Evolutionary conservation across 2,113 vertebrate species (phyloP), one percentile per base, ranked within the genome.

Genomic region (Solenodon paradoxus): DNA sequence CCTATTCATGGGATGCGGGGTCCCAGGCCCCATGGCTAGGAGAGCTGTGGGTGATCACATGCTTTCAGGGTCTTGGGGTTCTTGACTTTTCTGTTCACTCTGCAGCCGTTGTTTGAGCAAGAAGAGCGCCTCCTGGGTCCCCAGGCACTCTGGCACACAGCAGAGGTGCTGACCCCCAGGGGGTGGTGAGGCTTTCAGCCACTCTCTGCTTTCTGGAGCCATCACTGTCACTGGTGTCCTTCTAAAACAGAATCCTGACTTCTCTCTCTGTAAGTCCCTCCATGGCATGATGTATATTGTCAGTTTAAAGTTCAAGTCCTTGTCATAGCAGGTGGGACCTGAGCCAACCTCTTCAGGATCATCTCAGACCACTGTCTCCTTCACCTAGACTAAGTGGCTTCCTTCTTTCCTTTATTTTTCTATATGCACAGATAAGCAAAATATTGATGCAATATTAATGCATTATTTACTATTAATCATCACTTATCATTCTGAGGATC

Each of bases 291-390:
- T 9, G 57, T 32, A 28, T 53, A n/a, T 38, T 32, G 19, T 16
- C n/a, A n/a, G 10, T 6, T 81, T 59, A 3, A 68, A 87, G 55
- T 72, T 12, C 24, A 83, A 49, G 28, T 82, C 26, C 49, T 59
- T 45, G 24, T 53, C 32, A 20, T 0, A n/a, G 22, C 5, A 82
- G 0, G 0, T 7, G 13, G 9, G 35, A 16, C 63, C 45, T 28
- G 15, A 51, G 51, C 3, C 38, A 77, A 2, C 16, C 0, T 42
- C 32, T 49, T 64, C 47, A 57, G 61, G 22, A 30, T 66, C 19
- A 64, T 64, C 28, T 19, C 24, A 51, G 3, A 26, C 24, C 69
- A 30, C 45, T 8, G 10, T 35, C 24, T 80, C 30, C 15, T 17
- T 61, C 16, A 61, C 38, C 7, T 51, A 32, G 17, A 35, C 16